Conservation (phyloP, 1,140 invertebrate genomes). For the Centruroides vittatus region DNA sequence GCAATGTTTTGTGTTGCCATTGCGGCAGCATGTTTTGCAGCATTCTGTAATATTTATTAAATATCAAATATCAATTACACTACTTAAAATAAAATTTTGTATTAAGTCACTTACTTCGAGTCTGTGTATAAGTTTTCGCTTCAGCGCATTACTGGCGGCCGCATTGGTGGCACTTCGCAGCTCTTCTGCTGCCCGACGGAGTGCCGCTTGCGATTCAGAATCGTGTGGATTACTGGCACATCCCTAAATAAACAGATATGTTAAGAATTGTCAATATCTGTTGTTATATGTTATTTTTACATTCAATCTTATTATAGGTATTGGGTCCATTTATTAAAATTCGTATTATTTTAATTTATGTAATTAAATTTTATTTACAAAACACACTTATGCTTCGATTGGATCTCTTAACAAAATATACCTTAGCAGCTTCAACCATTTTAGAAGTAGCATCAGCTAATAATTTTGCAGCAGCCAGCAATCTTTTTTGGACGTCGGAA, state of each 20-base stretch:
- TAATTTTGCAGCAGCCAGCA: constrained; percentile 80
- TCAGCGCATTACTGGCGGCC: constrained; percentile 59
- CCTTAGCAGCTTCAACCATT: constrained; percentile 81
- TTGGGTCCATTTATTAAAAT: too few species aligned
- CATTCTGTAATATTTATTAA: constrained; percentile 27
- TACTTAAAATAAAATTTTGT: background rate
- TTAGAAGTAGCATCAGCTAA: constrained; percentile 89
- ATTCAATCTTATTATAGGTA: too few species aligned
- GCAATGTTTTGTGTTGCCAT: constrained; percentile 82
- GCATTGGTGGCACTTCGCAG: constrained; percentile 72
- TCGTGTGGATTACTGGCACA: constrained; percentile 77
- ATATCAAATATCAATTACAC: background rate
- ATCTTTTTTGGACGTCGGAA: constrained; percentile 69
- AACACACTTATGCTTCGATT: too few species aligned
- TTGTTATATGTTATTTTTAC: too few species aligned
- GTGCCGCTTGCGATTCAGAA: constrained; percentile 59
- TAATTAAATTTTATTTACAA: too few species aligned
- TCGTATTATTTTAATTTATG: too few species aligned
- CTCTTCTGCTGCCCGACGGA: constrained; percentile 80
- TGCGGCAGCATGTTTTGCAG: constrained; percentile 72
- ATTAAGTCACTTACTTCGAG: constrained; percentile 34
- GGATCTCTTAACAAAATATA: constrained; percentile 8
- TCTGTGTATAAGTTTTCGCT: constrained; percentile 57
- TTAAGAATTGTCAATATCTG: too few species aligned
- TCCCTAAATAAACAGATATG: constrained; percentile 28